These are phyloP conservation scores for Phalanger gymnotis DNA, from an alignment of 2,797 vertebrate species.

Conservation along the genomic window DNA sequence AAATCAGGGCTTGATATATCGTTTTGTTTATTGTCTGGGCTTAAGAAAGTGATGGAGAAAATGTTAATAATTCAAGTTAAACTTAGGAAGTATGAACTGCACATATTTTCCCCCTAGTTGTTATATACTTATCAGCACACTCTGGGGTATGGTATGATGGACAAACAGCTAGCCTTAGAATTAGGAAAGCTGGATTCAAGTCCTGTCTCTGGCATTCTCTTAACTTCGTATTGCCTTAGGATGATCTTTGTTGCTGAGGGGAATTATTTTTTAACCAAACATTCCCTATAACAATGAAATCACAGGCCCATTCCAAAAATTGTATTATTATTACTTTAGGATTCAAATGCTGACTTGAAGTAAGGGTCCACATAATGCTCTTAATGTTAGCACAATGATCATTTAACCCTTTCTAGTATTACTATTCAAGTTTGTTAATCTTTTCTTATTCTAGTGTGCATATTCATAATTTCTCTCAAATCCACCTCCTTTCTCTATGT, in stretches of 20 bases:
- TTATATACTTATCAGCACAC: background rate
- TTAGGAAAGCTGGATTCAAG: background rate
- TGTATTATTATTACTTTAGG: background rate
- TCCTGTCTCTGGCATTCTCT: background rate
- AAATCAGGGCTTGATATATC: background rate
- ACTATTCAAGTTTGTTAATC: background rate
- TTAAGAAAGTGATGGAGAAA: background rate
- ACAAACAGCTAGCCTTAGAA: background rate
- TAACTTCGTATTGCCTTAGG: background rate
- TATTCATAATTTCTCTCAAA: background rate
- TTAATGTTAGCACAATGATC: background rate
- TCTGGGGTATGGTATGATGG: background rate
- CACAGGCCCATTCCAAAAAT: background rate
- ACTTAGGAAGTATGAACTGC: background rate
- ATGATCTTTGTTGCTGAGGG: background rate
- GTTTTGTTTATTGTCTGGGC: background rate
- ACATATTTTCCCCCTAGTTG: background rate
- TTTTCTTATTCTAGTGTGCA: background rate
- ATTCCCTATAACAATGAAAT: background rate
- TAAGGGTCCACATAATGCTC: background rate
- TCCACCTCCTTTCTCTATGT: background rate
- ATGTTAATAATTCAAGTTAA: background rate
- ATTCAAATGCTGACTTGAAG: background rate
- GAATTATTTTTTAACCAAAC: background rate
- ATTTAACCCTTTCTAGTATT: background rate